phyloP scores from a whole-genome alignment of 2,888 invertebrate genomes.

The Formica aserva region DNA sequence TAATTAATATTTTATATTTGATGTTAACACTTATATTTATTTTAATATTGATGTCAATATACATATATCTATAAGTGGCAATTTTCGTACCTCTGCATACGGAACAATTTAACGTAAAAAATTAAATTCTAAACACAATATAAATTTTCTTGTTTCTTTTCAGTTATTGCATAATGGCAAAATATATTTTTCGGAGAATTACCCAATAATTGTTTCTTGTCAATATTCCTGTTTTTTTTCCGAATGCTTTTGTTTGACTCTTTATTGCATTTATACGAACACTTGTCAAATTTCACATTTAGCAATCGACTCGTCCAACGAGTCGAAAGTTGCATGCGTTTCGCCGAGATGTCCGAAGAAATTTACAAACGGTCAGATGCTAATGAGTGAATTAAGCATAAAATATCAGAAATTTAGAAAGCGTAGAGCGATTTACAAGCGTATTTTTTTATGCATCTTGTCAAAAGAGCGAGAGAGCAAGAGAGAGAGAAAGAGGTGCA shows the following conservation, averaged over 20 bases:
- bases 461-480: slow-evolving; percentile 5
- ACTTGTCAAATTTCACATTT: background rate
- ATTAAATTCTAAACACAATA: background rate
- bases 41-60: background rate
- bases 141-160: slow-evolving; percentile 10
- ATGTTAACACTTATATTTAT: background rate
- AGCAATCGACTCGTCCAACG: background rate
- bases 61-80: background rate
- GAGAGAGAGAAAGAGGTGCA: background rate
- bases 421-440: slow-evolving; percentile 67
- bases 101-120: slow-evolving; percentile 7
- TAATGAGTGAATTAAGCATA: slow-evolving; percentile 61
- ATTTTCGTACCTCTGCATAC: background rate
- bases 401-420: slow-evolving; percentile 70
- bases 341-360: background rate
- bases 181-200: slow-evolving; percentile 22
- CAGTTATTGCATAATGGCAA: background rate
- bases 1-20: background rate
- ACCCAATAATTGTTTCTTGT: background rate
- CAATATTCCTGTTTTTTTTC: background rate
- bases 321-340: background rate
- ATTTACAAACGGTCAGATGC: slow-evolving; percentile 32
- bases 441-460: slow-evolving; percentile 51
- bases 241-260: background rate
- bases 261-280: background rate